These are phyloP conservation scores for Parnassius apollo DNA, from an alignment of 2,888 invertebrate genomes.

Conservation along the genomic window DNA sequence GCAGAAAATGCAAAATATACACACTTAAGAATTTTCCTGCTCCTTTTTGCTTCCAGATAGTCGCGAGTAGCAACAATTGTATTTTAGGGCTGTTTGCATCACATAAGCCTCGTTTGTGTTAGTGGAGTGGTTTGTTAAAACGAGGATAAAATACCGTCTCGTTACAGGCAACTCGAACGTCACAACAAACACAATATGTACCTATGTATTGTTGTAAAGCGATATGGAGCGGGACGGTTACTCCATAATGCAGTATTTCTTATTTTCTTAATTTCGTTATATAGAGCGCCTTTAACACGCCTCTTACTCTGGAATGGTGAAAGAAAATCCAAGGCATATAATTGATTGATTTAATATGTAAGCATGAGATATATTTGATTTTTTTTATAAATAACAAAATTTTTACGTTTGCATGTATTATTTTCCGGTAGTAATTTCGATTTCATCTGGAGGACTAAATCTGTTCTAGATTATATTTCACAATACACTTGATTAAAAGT, in stretches of 20 bases:
- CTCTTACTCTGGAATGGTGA: too few species aligned
- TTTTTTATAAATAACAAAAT: too few species aligned
- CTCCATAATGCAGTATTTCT: neutral
- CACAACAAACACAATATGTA: constrained; percentile 1
- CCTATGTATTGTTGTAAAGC: neutral
- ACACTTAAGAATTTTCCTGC: constrained; percentile 2
- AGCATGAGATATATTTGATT: too few species aligned
- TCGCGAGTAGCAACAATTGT: constrained; percentile 15
- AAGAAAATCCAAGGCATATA: too few species aligned
- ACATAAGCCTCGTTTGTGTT: constrained; percentile 16
- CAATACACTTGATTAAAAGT: too few species aligned
- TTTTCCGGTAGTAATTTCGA: too few species aligned
- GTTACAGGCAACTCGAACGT: constrained; percentile 8
- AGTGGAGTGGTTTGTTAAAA: constrained; percentile 18
- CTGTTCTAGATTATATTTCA: too few species aligned
- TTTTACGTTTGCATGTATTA: too few species aligned
- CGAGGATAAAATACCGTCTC: constrained; percentile 18
- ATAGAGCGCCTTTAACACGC: too few species aligned
- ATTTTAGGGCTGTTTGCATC: constrained; percentile 20
- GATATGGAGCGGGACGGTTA: neutral
- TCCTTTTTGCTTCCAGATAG: constrained; percentile 8
- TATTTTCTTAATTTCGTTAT: neutral
- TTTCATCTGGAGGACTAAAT: too few species aligned
- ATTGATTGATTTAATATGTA: too few species aligned
- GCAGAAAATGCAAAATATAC: too few species aligned